Percentiles rank a stretch among this genome's conserved stretches.
These are phyloP conservation scores for Chaunax sp. DNA, from an alignment of 2,797 vertebrate species.

Conservation along the genomic window DNA sequence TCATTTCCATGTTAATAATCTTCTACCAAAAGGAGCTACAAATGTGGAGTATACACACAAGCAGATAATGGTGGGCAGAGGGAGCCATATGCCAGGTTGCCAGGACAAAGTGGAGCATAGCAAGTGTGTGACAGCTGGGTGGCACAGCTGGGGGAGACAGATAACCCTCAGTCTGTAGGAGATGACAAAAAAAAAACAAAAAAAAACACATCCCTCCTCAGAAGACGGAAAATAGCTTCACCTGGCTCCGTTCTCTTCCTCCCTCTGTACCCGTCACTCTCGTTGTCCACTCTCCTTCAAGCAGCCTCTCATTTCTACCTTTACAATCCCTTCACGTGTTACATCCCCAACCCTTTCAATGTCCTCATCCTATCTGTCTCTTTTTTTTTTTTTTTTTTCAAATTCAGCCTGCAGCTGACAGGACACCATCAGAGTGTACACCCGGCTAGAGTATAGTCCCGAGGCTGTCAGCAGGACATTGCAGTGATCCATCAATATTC, in stretches of 20 bases:
- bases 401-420: conserved; percentile 43
- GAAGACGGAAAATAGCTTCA: conserved; percentile 66
- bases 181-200: conserved; percentile 68
- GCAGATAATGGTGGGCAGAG: conserved; percentile 60
- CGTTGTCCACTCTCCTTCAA: conserved; percentile 61
- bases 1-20: conserved; percentile 69
- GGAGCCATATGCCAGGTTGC: conserved; percentile 57
- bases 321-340: conserved; percentile 40
- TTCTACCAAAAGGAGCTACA: conserved; percentile 39
- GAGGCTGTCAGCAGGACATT: conserved; percentile 46
- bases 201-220: conserved; percentile 57
- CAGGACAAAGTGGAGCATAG: conserved; percentile 64
- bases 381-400: no score
- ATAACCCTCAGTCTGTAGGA: conserved; percentile 74
- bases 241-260: conserved; percentile 53
- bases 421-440: conserved; percentile 24
- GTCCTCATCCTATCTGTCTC: conserved; percentile 51
- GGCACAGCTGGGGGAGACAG: conserved; percentile 76
- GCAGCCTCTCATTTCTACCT: conserved; percentile 49
- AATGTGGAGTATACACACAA: conserved; percentile 37
- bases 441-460: conserved; percentile 34
- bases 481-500: conserved; percentile 48
- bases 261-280: conserved; percentile 44
- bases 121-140: conserved; percentile 75
- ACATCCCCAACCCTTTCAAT: conserved; percentile 55